These are phyloP conservation scores for Nymphalis polychloros DNA, from an alignment of 2,888 invertebrate species.

Conservation along the genomic window DNA sequence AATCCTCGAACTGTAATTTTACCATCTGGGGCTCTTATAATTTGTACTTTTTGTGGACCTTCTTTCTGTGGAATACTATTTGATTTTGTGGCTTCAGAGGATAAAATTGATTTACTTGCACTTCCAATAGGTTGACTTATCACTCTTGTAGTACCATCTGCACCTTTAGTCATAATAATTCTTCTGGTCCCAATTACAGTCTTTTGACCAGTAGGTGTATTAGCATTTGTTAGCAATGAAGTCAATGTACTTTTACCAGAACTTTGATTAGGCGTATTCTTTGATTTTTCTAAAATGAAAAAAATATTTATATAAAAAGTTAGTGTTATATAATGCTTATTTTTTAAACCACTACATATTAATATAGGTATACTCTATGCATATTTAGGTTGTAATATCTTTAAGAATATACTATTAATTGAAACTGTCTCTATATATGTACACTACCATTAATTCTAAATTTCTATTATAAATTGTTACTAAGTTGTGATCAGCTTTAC, in stretches of 20 bases:
- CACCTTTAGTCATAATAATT: slow-evolving; percentile 89
- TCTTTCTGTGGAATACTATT: slow-evolving; percentile 66
- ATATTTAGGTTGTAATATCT: too few species aligned
- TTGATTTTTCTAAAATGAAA: slow-evolving; percentile 63
- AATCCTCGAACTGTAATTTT: slow-evolving; percentile 95
- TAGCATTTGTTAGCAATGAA: slow-evolving; percentile 78
- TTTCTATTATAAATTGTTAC: too few species aligned
- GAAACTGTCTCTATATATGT: too few species aligned
- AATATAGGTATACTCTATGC: too few species aligned
- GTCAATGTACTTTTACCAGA: slow-evolving; percentile 85
- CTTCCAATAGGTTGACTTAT: slow-evolving; percentile 82
- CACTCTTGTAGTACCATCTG: slow-evolving; percentile 85
- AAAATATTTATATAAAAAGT: not conserved
- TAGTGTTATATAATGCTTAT: not conserved
- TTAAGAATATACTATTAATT: too few species aligned
- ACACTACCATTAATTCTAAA: too few species aligned
- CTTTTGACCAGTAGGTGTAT: slow-evolving; percentile 82
- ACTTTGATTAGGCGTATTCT: slow-evolving; percentile 75
- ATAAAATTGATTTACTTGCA: slow-evolving; percentile 56
- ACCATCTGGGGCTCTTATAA: slow-evolving; percentile 94
- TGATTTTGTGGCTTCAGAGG: slow-evolving; percentile 65
- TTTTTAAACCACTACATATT: not conserved
- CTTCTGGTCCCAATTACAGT: slow-evolving; percentile 84
- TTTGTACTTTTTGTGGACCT: slow-evolving; percentile 90
- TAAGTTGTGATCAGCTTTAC: too few species aligned